A percentile compares a stretch with the other conserved stretches of the same genome.
These are phyloP conservation scores for Tribolium madens DNA, from an alignment of 1,140 invertebrate genomes.

Conservation along the genomic window DNA sequence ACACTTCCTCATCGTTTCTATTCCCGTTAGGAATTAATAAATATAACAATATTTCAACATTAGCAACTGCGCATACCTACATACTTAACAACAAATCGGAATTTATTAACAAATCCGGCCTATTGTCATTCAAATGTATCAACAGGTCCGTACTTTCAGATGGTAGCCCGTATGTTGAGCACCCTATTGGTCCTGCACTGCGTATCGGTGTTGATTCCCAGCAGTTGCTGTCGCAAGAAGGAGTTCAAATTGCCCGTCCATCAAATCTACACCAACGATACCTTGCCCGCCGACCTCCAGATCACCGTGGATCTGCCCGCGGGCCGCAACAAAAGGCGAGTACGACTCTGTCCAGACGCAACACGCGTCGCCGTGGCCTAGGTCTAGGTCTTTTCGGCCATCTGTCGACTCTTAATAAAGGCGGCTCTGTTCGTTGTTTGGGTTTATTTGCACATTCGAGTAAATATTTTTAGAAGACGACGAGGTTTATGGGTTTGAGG, in stretches of 20 bases:
- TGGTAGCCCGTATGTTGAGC: not conserved
- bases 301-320: slow-evolving; percentile 59
- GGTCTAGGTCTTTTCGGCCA: slow-evolving; percentile 9
- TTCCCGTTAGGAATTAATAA: slow-evolving; percentile 36
- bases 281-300: slow-evolving; percentile 60
- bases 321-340: slow-evolving; percentile 55
- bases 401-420: not conserved
- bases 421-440: not conserved
- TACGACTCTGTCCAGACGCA: not conserved
- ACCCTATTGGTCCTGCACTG: not conserved
- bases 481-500: slow-evolving; percentile 1
- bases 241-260: slow-evolving; percentile 2
- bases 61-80: slow-evolving; percentile 28
- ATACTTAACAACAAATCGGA: slow-evolving; percentile 23
- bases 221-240: slow-evolving; percentile 19
- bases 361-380: slow-evolving; percentile 12
- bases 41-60: slow-evolving; percentile 39
- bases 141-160: slow-evolving; percentile 16
- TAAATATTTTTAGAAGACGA: slow-evolving; percentile 33
- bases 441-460: not conserved
- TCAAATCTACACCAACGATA: slow-evolving; percentile 42
- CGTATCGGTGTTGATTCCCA: not conserved
- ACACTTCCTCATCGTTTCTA: slow-evolving; percentile 31
- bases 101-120: slow-evolving; percentile 26
- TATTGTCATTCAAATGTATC: slow-evolving; percentile 15